Evolutionary conservation across 1,140 invertebrate genomes (phyloP).

Genomic region (Nasonia vitripennis): DNA sequence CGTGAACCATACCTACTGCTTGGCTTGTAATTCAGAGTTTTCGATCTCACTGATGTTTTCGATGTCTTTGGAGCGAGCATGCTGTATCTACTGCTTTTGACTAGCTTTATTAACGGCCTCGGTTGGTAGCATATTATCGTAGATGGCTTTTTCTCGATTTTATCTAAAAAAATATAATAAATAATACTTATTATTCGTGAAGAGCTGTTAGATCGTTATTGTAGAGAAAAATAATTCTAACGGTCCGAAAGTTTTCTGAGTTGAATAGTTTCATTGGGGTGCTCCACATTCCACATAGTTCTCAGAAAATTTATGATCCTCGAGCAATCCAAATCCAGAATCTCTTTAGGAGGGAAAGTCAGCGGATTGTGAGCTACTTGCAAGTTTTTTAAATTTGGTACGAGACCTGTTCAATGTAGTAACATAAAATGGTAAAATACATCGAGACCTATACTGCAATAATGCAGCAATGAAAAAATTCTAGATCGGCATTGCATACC

Average conservation of each 20-base stretch:
- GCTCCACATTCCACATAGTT: slow-evolving; percentile 69
- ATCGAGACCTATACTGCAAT: neutral
- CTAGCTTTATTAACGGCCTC: slow-evolving; percentile 33
- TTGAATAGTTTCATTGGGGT: slow-evolving; percentile 61
- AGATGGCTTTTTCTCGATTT: slow-evolving; percentile 60
- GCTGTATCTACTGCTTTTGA: slow-evolving; percentile 7
- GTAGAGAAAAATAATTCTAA: neutral
- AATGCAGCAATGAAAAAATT: too few relatives aligned
- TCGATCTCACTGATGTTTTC: slow-evolving; percentile 54
- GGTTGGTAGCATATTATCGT: slow-evolving; percentile 64
- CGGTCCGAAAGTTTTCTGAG: slow-evolving; percentile 42
- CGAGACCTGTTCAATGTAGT: slow-evolving; percentile 57
- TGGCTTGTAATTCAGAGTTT: slow-evolving; percentile 61
- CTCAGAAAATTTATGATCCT: slow-evolving; percentile 73
- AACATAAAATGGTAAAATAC: slow-evolving; percentile 11
- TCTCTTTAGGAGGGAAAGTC: slow-evolving; percentile 71
- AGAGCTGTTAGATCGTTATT: too few relatives aligned
- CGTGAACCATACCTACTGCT: slow-evolving; percentile 61
- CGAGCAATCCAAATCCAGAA: slow-evolving; percentile 71
- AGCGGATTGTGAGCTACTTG: slow-evolving; percentile 76
- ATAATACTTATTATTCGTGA: too few relatives aligned
- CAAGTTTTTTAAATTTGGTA: slow-evolving; percentile 73
- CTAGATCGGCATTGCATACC: slow-evolving; percentile 61
- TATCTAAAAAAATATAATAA: slow-evolving; percentile 44
- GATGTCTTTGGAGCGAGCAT: neutral